phyloP scores from a whole-genome alignment of 2,888 invertebrate genomes.

The Laothoe populi region DNA sequence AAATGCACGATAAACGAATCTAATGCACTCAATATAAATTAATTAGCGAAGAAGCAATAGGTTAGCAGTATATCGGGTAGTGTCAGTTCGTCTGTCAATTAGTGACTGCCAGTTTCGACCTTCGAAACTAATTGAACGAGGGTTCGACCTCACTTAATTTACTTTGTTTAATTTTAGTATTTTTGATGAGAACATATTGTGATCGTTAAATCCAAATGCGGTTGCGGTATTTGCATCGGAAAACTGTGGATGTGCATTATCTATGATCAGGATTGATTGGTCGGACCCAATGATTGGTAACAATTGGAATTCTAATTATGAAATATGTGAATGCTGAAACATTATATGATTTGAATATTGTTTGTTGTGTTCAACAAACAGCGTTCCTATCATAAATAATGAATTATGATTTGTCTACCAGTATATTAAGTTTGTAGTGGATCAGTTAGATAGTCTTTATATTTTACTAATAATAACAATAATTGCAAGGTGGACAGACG shows the following conservation, averaged over 20 bases:
- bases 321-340: too few species aligned
- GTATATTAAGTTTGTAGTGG: too few species aligned
- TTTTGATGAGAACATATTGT: constrained; percentile 8
- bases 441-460: too few species aligned
- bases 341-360: too few species aligned
- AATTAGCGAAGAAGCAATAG: constrained; percentile 29
- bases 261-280: not conserved
- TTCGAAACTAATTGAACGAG: constrained; percentile 27
- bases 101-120: constrained; percentile 29
- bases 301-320: not conserved
- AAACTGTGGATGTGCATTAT: not conserved
- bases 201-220: not conserved
- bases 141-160: constrained; percentile 15
- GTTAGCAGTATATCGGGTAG: constrained; percentile 35
- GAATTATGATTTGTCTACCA: too few species aligned
- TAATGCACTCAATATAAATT: constrained; percentile 14
- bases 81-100: constrained; percentile 46
- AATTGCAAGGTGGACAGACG: too few species aligned
- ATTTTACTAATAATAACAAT: too few species aligned
- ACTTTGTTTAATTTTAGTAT: constrained; percentile 20
- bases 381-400: too few species aligned
- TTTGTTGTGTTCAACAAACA: too few species aligned
- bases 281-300: not conserved
- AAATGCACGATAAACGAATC: not conserved
- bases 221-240: not conserved